A percentile compares a stretch with the other conserved stretches of the same genome.
These are phyloP conservation scores for Drosophila albomicans DNA, from an alignment of 1,140 invertebrate species.

Conservation along the genomic window DNA sequence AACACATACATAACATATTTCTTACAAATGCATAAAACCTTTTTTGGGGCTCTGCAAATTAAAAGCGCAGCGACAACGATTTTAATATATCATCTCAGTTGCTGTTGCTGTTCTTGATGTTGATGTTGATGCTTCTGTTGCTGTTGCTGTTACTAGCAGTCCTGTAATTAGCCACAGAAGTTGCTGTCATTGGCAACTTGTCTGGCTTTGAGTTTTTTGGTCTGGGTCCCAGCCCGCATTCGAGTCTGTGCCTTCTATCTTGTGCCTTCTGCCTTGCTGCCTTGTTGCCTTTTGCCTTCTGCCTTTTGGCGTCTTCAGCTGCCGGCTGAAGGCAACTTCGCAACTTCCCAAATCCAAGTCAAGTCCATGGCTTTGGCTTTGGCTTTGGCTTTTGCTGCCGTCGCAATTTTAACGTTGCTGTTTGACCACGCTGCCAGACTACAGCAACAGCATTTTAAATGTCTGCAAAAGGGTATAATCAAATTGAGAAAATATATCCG, in stretches of 20 bases:
- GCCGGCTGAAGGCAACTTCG: constrained; percentile 42
- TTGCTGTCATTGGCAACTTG: constrained; percentile 59
- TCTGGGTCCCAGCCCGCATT: constrained; percentile 24
- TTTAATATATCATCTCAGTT: constrained; percentile 71
- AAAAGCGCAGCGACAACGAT: constrained; percentile 42
- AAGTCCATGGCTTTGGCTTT: constrained; percentile 55
- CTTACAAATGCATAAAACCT: not conserved
- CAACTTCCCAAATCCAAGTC: constrained; percentile 69
- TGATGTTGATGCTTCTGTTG: constrained; percentile 28
- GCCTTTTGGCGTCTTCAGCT: constrained; percentile 67
- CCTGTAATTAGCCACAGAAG: constrained; percentile 79
- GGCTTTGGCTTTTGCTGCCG: constrained; percentile 10
- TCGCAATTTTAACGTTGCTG: constrained; percentile 68
- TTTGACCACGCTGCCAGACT: constrained; percentile 64
- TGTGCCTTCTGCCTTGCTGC: constrained; percentile 33
- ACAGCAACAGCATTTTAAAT: constrained; percentile 20
- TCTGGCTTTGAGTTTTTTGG: constrained; percentile 29
- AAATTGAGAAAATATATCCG: not conserved
- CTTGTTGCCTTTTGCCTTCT: constrained; percentile 34
- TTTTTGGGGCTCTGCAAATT: constrained; percentile 21
- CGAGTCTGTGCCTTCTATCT: constrained; percentile 23
- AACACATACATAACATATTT: no score
- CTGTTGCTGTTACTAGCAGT: constrained; percentile 68
- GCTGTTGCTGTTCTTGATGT: constrained; percentile 35
- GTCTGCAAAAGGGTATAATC: not conserved